Conservation (phyloP, 2,888 invertebrate species). For the Crematogaster levior region DNA sequence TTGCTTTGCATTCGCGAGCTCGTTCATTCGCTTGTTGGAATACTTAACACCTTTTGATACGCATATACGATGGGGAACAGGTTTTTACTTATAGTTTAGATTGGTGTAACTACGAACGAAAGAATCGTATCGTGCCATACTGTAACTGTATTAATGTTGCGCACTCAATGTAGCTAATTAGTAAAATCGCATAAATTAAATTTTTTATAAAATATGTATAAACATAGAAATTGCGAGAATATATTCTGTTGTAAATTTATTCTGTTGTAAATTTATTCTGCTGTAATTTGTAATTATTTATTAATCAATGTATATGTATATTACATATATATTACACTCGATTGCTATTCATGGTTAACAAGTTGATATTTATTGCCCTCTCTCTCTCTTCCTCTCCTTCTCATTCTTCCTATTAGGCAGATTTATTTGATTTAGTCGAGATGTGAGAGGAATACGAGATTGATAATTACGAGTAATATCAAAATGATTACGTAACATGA, state of each 20-base stretch:
- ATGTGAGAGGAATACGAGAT: neutral
- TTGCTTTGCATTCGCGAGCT: conserved; percentile 50
- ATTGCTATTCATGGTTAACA: conserved; percentile 8
- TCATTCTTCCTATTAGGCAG: neutral
- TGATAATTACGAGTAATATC: neutral
- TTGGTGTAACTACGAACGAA: neutral
- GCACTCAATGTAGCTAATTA: conserved; percentile 9
- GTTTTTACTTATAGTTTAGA: conserved; percentile 57
- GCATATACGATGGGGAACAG: conserved; percentile 42
- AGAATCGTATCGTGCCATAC: neutral
- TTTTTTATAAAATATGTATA: too few species aligned
- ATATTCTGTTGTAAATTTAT: too few species aligned
- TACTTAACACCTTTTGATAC: conserved; percentile 55
- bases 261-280: too few species aligned
- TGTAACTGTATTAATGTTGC: neutral
- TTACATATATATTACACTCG: too few species aligned
- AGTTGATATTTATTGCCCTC: conserved; percentile 16
- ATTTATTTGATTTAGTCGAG: conserved; percentile 22
- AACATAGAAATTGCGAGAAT: neutral
- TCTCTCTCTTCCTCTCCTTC: neutral
- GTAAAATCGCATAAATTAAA: neutral
- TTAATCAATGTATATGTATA: neutral
- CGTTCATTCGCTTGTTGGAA: conserved; percentile 55
- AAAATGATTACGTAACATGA: neutral
- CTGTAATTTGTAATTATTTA: conserved; percentile 21